Evolutionary conservation across 2,113 vertebrate species (phyloP), one percentile per base, ranked within the genome.

Genomic region (Phainopepla nitens): DNA sequence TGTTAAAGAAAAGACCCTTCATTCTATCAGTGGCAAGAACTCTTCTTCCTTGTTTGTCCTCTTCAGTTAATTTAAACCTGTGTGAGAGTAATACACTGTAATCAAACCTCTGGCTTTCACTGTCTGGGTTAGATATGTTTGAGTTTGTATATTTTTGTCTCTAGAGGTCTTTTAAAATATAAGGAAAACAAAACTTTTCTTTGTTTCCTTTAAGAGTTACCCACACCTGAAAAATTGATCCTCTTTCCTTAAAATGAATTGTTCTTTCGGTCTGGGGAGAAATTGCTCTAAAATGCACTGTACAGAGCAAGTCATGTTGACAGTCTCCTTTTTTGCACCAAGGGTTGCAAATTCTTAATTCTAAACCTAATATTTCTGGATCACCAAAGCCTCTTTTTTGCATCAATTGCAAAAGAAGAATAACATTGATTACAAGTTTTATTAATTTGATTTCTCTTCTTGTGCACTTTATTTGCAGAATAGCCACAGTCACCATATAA

Each of bases 1-100:
- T 97, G 98, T 98, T 98, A 98, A 99, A 99, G 98, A 99, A 99
- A 99, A 99, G 98, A 98, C 98, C 98, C 98, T 99, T 99, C 98
- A 98, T 99, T 98, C 97, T 75, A 98, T 98, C 98, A 98, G 97
- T 97, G 96, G 98, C 94, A 98, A 98, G 97, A 98, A 98, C 98
- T 98, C 98, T 98, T 98, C 98, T 97, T 98, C 98, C 98, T 98
- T 97, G 96, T 98, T 98, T 98, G 98, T 98, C 94, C 83, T 95
- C 96, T 97, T 89, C 65, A 96, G 97, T 91, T 50, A 93, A 93
- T 89, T 86, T 84, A 96, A 96, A 94, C 80, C 95, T 92, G 79
- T 93, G 87, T 89, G 60, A 94, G 77, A 25, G 17, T 15, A 90
- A 96, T 70, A 77, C 82, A 15, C 82, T 84, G 92, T 96, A 96